Evolutionary conservation across 2,888 invertebrate species (phyloP).

Genomic region (Anoncus sp.): DNA sequence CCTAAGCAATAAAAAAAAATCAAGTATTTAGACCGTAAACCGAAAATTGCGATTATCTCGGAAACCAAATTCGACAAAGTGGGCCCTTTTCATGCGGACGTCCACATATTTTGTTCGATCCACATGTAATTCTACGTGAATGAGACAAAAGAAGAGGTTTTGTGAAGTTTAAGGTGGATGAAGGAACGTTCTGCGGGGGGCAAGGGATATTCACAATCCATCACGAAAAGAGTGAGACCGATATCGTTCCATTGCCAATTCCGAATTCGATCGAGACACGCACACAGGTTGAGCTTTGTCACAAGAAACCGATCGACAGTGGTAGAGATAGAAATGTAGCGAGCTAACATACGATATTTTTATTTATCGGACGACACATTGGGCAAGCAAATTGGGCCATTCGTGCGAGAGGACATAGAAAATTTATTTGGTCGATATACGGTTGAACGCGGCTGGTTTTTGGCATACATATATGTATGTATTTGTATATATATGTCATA

Average conservation of each 20-base stretch:
- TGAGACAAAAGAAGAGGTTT: too few relatives aligned
- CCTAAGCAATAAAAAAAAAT: too few relatives aligned
- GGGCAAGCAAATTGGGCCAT: slow-evolving; percentile 52
- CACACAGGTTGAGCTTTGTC: slow-evolving; percentile 2
- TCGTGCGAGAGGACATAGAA: slow-evolving; percentile 33
- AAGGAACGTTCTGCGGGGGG: slow-evolving; percentile 3
- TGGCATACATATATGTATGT: not conserved
- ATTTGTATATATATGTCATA: not conserved
- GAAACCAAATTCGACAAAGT: too few relatives aligned
- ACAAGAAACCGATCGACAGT: not conserved
- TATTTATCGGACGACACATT: slow-evolving; percentile 50
- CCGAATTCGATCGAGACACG: slow-evolving; percentile 33
- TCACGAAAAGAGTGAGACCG: slow-evolving; percentile 13
- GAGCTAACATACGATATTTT: slow-evolving; percentile 34
- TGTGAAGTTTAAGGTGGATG: not conserved
- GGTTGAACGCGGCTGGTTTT: slow-evolving; percentile 27
- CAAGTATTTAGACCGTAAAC: too few relatives aligned
- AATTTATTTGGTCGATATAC: slow-evolving; percentile 58
- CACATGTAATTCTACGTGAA: too few relatives aligned
- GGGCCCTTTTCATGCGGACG: too few relatives aligned
- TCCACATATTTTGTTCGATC: not conserved
- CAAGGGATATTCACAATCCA: slow-evolving; percentile 7
- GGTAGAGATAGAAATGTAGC: not conserved
- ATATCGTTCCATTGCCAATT: slow-evolving; percentile 43
- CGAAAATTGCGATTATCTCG: too few relatives aligned